Conservation (phyloP, 2,797 vertebrate species). For the Sebastes kiyomatsui region DNA sequence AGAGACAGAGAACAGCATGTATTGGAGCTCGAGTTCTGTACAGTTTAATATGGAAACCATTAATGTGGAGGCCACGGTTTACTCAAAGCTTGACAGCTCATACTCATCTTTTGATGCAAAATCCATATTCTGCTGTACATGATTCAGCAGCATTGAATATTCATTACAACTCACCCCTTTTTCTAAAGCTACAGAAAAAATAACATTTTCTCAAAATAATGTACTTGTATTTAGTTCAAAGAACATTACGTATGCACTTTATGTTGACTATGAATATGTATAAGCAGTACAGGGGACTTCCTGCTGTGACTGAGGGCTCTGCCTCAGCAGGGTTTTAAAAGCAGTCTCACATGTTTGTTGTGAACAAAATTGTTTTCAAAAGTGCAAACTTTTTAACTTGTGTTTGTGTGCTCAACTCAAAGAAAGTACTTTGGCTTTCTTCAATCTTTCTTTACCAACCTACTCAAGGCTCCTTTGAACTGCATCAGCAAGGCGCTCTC, state of each 20-base stretch:
- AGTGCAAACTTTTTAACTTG: not conserved
- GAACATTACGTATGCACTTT: not conserved
- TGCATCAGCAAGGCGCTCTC: conserved; percentile 83
- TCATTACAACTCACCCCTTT: conserved; percentile 20
- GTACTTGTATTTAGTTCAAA: not conserved
- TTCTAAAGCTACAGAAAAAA: conserved; percentile 5
- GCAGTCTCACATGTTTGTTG: not conserved
- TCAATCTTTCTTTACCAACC: conserved; percentile 5
- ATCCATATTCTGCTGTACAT: conserved; percentile 13
- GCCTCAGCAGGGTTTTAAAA: conserved; percentile 3
- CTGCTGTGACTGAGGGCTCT: not conserved
- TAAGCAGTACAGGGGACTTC: conserved; percentile 6
- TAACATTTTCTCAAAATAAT: not conserved
- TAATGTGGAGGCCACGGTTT: conserved; percentile 18
- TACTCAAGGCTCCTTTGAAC: conserved; percentile 80
- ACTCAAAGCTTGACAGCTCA: conserved; percentile 15
- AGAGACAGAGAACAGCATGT: not conserved
- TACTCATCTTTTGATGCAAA: conserved; percentile 29
- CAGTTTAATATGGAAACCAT: conserved; percentile 11
- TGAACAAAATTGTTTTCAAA: conserved; percentile 3
- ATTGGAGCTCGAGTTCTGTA: not conserved
- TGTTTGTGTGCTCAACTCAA: not conserved
- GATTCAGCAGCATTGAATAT: conserved; percentile 13
- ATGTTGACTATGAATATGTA: conserved; percentile 4
- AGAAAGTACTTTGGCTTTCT: conserved; percentile 1